These are phyloP conservation scores for Zoanthus sociatus DNA, from an alignment of 92 coral and sea anemone species.

Conservation along the genomic window DNA sequence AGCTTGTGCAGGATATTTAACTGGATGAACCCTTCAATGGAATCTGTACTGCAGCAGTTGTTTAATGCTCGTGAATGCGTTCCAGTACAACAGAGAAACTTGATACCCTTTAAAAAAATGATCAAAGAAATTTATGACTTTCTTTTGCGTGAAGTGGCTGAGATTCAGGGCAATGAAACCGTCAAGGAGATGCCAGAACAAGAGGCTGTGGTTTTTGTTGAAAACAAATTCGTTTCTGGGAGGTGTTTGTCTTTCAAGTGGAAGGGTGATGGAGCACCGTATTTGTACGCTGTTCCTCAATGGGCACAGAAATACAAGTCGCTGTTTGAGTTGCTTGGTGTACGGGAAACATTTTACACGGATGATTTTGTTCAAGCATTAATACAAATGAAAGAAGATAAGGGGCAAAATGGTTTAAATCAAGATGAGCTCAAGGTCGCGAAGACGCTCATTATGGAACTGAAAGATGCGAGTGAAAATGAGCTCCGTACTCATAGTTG, in stretches of 20 bases:
- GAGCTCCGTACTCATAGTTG: background rate
- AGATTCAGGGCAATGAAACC: background rate
- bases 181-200: background rate
- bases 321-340: slow-evolving; percentile 46
- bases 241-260: slow-evolving; percentile 37
- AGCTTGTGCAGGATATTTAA: slow-evolving; percentile 63
- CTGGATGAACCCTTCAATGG: slow-evolving; percentile 63
- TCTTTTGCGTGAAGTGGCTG: slow-evolving; percentile 31
- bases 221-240: slow-evolving; percentile 38
- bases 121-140: slow-evolving; percentile 46
- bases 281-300: slow-evolving; percentile 48
- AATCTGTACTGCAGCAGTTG: slow-evolving; percentile 65
- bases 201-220: slow-evolving; percentile 40
- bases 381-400: slow-evolving; percentile 30
- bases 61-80: slow-evolving; percentile 12
- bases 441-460: slow-evolving; percentile 31
- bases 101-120: background rate
- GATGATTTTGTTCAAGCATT: slow-evolving; percentile 51
- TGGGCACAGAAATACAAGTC: slow-evolving; percentile 34
- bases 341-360: slow-evolving; percentile 27
- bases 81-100: background rate
- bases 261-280: slow-evolving; percentile 53
- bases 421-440: slow-evolving; percentile 29
- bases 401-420: slow-evolving; percentile 9
- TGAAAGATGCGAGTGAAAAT: background rate